Conservation (phyloP, 2,888 invertebrate species). For the Callyntrura guangdongensis region DNA sequence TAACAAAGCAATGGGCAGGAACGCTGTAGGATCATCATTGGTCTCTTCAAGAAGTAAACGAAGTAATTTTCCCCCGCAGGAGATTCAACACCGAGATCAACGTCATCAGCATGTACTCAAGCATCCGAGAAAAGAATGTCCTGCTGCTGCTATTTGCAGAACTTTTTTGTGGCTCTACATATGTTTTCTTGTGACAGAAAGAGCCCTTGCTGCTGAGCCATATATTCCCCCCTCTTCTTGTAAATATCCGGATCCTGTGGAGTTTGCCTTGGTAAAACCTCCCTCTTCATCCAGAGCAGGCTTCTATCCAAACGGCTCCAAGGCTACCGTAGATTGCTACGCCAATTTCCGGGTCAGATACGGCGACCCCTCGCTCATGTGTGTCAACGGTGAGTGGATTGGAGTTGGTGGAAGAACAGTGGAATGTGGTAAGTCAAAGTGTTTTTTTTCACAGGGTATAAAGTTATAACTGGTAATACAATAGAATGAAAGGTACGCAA, state of each 20-base stretch:
- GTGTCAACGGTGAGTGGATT: slow-evolving; percentile 75
- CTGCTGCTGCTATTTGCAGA: slow-evolving; percentile 70
- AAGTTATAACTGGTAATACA: no score
- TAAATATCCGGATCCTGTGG: slow-evolving; percentile 67
- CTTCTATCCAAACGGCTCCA: slow-evolving; percentile 67
- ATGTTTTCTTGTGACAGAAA: slow-evolving; percentile 74
- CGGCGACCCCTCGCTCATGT: slow-evolving; percentile 69
- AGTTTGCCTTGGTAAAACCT: slow-evolving; percentile 71
- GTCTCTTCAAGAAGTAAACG: slow-evolving; percentile 12
- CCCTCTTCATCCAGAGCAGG: slow-evolving; percentile 60
- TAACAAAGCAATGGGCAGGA: slow-evolving; percentile 13
- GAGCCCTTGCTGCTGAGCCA: slow-evolving; percentile 69
- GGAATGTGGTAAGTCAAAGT: slow-evolving; percentile 69
- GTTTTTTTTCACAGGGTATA: background rate
- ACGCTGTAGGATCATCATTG: slow-evolving; percentile 18
- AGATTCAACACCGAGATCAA: slow-evolving; percentile 12
- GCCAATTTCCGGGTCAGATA: slow-evolving; percentile 72
- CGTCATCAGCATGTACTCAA: slow-evolving; percentile 31
- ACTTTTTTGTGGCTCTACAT: slow-evolving; percentile 71
- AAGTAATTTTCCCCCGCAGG: slow-evolving; percentile 59
- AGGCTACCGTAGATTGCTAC: slow-evolving; percentile 71
- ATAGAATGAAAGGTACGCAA: no score
- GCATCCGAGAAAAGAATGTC: slow-evolving; percentile 54
- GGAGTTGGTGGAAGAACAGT: slow-evolving; percentile 52
- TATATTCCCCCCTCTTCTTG: slow-evolving; percentile 57